Percentiles rank a stretch among this genome's conserved stretches.
Evolutionary conservation across 2,113 vertebrate genomes (phyloP).

Genomic region (Orthonyx spaldingii): DNA sequence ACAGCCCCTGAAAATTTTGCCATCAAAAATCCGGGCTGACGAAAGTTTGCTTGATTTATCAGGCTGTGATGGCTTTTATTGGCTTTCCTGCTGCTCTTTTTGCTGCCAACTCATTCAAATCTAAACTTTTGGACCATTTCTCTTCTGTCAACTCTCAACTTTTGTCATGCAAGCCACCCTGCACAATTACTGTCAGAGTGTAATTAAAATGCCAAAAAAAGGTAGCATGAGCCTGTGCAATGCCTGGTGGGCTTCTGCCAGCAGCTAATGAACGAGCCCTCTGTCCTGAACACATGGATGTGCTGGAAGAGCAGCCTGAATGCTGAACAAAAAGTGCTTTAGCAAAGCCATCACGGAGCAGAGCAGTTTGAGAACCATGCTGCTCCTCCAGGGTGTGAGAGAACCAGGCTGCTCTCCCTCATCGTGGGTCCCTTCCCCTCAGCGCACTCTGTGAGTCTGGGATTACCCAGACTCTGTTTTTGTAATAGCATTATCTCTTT

Average conservation of each 20-base stretch:
- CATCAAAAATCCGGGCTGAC: background rate
- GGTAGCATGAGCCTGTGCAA: background rate
- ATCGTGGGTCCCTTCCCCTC: no score
- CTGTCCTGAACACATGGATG: background rate
- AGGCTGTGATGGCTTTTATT: background rate
- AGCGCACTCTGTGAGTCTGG: background rate
- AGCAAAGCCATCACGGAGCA: rapidly evolving
- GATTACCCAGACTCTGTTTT: background rate
- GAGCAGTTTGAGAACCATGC: background rate
- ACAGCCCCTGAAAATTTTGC: background rate
- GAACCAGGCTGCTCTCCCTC: rapidly evolving
- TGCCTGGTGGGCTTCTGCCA: background rate
- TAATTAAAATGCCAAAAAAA: background rate
- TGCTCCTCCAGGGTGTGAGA: no score
- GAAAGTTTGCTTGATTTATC: background rate
- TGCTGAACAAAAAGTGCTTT: background rate
- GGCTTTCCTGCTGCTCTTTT: background rate
- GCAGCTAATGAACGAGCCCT: background rate
- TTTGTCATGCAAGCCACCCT: background rate
- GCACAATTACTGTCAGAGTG: background rate
- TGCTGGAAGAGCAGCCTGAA: background rate
- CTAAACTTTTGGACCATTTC: background rate
- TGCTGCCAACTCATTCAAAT: background rate
- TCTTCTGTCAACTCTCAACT: background rate
- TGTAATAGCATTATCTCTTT: background rate